phyloP scores from a whole-genome alignment of 2,888 invertebrate genomes.

The Portevinia maculata region DNA sequence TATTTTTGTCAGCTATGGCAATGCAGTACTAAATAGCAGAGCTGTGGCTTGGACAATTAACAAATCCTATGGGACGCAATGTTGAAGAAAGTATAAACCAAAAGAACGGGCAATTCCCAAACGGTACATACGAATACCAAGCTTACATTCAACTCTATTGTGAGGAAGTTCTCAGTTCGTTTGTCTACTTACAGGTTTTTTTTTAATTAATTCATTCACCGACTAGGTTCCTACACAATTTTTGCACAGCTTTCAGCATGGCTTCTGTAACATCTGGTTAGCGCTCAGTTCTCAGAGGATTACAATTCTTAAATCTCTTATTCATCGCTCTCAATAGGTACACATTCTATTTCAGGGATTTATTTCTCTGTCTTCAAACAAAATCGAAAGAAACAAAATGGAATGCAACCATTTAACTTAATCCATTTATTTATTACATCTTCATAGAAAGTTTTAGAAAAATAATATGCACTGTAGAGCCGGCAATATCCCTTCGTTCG shows the following conservation, averaged over 20 bases:
- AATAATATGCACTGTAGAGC: slow-evolving; percentile 19
- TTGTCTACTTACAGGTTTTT: too few species aligned
- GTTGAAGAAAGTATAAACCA: too few species aligned
- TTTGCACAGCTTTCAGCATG: not conserved
- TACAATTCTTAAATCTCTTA: not conserved
- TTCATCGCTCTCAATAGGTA: not conserved
- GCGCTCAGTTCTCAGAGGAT: not conserved
- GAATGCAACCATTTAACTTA: slow-evolving; percentile 60
- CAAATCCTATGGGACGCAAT: too few species aligned
- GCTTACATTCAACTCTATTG: too few species aligned
- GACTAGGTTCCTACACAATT: not conserved
- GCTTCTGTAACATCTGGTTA: not conserved
- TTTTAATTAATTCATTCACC: too few species aligned
- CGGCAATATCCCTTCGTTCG: slow-evolving; percentile 25
- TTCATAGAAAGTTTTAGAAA: slow-evolving; percentile 50
- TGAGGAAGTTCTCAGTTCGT: too few species aligned
- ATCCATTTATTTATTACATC: slow-evolving; percentile 61
- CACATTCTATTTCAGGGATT: slow-evolving; percentile 1
- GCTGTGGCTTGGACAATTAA: too few species aligned
- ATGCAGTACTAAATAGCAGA: too few species aligned
- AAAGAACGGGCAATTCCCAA: too few species aligned
- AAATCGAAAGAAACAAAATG: slow-evolving; percentile 4
- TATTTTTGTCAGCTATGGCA: too few species aligned
- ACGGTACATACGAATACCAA: too few species aligned
- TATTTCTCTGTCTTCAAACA: not conserved